Evolutionary conservation across 2,113 vertebrate genomes (phyloP).

Genomic region (Hymenochirus boettgeri): DNA sequence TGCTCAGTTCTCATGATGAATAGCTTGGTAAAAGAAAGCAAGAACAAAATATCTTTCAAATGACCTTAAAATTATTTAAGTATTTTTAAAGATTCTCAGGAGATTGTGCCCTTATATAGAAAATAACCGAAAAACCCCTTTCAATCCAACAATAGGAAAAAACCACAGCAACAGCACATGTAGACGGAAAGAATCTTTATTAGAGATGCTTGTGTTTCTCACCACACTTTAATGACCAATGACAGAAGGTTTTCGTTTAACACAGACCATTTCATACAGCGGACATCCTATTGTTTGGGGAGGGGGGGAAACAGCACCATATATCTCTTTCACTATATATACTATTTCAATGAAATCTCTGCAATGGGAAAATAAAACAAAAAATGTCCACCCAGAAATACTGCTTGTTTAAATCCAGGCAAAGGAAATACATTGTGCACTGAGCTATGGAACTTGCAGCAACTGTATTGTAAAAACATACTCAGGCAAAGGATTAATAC

Average conservation of each 20-base stretch:
- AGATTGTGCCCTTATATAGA: no score
- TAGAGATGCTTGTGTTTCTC: constrained; percentile 24
- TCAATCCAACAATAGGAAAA: neutral
- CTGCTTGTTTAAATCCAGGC: constrained; percentile 12
- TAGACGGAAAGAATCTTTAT: constrained; percentile 27
- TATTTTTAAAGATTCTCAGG: no score
- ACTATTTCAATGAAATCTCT: constrained; percentile 22
- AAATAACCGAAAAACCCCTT: no score
- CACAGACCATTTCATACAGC: constrained; percentile 17
- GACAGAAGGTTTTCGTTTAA: constrained; percentile 20
- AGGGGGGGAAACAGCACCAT: constrained; percentile 24
- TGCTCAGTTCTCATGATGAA: no score
- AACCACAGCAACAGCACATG: neutral
- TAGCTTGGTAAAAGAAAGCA: no score
- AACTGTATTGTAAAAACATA: neutral
- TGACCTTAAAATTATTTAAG: no score
- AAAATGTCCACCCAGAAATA: constrained; percentile 27
- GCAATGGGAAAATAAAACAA: neutral
- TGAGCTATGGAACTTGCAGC: constrained; percentile 8
- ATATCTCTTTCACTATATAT: constrained; percentile 29
- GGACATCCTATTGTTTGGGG: neutral
- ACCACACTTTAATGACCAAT: constrained; percentile 24
- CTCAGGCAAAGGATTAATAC: neutral
- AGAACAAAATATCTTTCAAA: no score
- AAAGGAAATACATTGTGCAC: constrained; percentile 1